Base-by-base conservation (phyloP, 2,113 vertebrate species). In the Cromileptes altivelis region DNA sequence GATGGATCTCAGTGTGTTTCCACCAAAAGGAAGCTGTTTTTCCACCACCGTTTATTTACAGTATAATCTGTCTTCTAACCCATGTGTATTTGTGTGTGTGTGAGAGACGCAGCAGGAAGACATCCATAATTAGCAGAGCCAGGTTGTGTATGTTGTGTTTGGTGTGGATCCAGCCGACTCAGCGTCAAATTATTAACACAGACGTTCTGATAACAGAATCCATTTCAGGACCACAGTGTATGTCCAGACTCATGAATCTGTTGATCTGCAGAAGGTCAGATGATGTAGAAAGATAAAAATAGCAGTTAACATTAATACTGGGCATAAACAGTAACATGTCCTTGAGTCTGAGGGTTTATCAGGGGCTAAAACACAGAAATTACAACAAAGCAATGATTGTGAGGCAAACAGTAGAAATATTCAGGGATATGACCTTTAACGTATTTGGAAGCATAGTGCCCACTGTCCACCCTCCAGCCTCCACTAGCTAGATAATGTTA, bases 21-120 rank as follows among this genome's bases (percentile, higher is more conserved):
- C 76, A 82, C 67, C 13, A 14, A 70, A 50, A 82, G 84, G 79
- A 91, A 87, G 84, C 76, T 52, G 76, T 88, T 88, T 82, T 78
- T 85, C 71, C 49, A 49, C 27, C 53, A 9, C 4, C 0, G 2
- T 27, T 10, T 75, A 53, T 78, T 88, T 55, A 85, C 70, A 40
- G 33, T 57, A 33, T 40, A 49, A 82, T 72, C 76, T 53, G 72
- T 81, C 75, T 80, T 76, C 52, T 15, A 30, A 15, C 18, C 14
- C 64, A 33, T 60, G 53, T 81, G 72, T 71, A 63, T 76, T 68
- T 77, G 61, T 72, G 71, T 85, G 58, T 65, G 58, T 72, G 30
- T 64, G 19, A 69, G 64, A 12, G 57, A 45, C 42, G 1, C 50
- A 53, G 62, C 72, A 73, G 85, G 85, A 75, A 87, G 55, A 61